Conservation (phyloP, 2,888 invertebrate species). For the Dendrolimus houi region DNA sequence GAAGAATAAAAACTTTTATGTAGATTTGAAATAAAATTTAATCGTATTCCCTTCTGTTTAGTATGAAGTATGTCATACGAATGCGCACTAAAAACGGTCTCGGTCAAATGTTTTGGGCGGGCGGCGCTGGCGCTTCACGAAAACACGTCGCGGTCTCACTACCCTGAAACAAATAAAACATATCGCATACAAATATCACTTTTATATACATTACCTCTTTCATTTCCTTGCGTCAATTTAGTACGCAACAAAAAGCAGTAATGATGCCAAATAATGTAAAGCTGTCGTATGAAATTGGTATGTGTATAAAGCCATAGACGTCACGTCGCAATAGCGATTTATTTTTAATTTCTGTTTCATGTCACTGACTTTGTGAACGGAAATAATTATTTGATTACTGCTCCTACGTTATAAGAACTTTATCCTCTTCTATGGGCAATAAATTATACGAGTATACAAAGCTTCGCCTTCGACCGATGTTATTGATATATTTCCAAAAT, state of each 20-base stretch:
- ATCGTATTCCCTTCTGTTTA: conserved; percentile 23
- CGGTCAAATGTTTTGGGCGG: conserved; percentile 36
- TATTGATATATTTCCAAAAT: no score
- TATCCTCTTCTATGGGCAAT: no score
- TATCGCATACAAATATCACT: conserved; percentile 12
- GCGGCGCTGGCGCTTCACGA: conserved; percentile 37
- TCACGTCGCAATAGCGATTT: conserved; percentile 41
- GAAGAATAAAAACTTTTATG: conserved; percentile 3
- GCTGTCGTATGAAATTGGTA: not conserved
- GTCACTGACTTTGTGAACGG: conserved; percentile 55
- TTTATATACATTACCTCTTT: conserved; percentile 22
- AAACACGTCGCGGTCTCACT: conserved; percentile 2
- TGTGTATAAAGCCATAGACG: conserved; percentile 10
- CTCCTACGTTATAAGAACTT: not conserved
- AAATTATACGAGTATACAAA: no score
- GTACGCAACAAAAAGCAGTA: conserved; percentile 12
- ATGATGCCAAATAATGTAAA: conserved; percentile 13
- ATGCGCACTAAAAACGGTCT: conserved; percentile 40
- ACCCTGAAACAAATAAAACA: conserved; percentile 9
- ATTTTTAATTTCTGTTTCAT: conserved; percentile 51
- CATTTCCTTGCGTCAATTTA: not conserved
- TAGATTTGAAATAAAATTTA: conserved; percentile 12
- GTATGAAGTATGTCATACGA: conserved; percentile 45
- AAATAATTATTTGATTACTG: conserved; percentile 17
- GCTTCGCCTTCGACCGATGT: no score